These are phyloP conservation scores for Molossus alvarezi DNA, from an alignment of 2,797 vertebrate genomes.

Conservation along the genomic window DNA sequence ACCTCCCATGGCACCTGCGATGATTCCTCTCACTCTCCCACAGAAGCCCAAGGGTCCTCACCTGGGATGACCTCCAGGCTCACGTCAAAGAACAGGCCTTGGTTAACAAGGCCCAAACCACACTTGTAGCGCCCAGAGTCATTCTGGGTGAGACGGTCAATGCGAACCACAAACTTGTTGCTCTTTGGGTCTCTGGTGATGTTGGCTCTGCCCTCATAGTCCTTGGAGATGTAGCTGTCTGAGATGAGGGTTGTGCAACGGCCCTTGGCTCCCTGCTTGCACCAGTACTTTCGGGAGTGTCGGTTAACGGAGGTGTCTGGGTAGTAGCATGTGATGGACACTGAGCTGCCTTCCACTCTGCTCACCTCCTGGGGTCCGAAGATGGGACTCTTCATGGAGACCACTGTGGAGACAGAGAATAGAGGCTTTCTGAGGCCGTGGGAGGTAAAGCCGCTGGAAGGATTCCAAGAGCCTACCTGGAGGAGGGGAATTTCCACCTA, in stretches of 20 bases:
- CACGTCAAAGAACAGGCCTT: constrained; percentile 85
- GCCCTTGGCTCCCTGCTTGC: constrained; percentile 63
- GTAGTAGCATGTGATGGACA: constrained; percentile 88
- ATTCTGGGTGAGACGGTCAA: neutral
- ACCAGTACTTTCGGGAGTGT: constrained; percentile 90
- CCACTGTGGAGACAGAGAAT: constrained; percentile 72
- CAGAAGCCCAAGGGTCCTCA: constrained; percentile 74
- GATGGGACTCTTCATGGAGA: constrained; percentile 84
- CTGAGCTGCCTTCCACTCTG: neutral
- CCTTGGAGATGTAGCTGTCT: neutral
- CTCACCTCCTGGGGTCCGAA: constrained; percentile 88
- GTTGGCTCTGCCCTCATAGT: constrained; percentile 68
- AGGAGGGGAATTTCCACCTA: neutral
- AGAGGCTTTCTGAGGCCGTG: neutral
- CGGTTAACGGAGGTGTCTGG: constrained; percentile 83
- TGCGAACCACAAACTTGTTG: constrained; percentile 78
- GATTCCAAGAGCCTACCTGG: neutral
- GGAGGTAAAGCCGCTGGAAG: neutral
- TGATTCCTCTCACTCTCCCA: neutral
- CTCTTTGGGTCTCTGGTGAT: constrained; percentile 81
- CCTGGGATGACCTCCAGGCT: constrained; percentile 84
- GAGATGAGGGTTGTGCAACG: constrained; percentile 81
- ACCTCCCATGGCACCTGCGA: neutral
- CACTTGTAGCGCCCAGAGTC: constrained; percentile 89
- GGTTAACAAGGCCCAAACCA: constrained; percentile 83